These are phyloP conservation scores for Hemitrygon akajei DNA, from an alignment of 2,797 vertebrate species.

Conservation along the genomic window DNA sequence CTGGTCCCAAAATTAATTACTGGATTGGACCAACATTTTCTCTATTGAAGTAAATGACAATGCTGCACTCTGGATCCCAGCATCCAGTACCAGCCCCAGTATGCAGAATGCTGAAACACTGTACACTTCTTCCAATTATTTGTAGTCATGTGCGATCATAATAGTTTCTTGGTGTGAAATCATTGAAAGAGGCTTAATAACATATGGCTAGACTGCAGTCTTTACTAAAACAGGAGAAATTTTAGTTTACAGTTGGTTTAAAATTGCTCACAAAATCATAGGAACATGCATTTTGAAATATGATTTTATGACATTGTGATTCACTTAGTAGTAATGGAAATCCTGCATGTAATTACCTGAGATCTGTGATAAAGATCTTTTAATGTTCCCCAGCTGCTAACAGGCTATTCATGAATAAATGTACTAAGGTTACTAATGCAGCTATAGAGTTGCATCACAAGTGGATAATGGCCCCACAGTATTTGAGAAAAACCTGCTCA, in stretches of 20 bases:
- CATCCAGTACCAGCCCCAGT: background rate
- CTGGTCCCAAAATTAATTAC: background rate
- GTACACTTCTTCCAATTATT: background rate
- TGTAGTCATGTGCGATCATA: background rate
- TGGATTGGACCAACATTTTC: background rate
- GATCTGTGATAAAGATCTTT: background rate
- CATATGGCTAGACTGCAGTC: background rate
- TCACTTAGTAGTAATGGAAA: background rate
- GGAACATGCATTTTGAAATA: background rate
- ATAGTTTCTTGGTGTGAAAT: background rate
- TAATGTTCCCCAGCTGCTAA: slow-evolving; percentile 8
- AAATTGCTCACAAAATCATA: background rate
- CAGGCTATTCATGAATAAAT: slow-evolving; percentile 13
- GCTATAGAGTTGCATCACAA: background rate
- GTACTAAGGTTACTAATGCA: background rate
- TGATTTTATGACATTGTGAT: background rate
- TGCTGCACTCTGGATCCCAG: background rate
- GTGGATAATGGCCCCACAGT: background rate
- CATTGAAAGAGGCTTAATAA: background rate
- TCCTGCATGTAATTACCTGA: slow-evolving; percentile 1
- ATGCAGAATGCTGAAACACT: background rate
- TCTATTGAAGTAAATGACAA: background rate
- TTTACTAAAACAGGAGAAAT: background rate
- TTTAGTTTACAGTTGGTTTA: background rate
- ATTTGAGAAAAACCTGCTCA: background rate